Percentiles rank a stretch among this genome's conserved stretches.
Evolutionary conservation across 2,888 invertebrate genomes (phyloP).

Genomic region (Lobophora halterata): DNA sequence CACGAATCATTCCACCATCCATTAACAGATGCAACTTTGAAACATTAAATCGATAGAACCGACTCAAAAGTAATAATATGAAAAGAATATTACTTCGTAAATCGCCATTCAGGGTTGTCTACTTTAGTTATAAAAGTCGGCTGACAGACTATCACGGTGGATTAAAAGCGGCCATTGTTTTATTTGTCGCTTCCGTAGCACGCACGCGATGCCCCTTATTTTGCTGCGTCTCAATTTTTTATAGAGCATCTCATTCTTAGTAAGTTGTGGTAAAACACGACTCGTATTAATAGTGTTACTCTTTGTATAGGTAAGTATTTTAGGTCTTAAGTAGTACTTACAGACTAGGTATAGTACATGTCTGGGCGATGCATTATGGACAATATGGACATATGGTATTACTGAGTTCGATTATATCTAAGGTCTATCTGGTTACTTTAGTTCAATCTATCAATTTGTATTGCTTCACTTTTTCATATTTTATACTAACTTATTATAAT

Average conservation of each 20-base stretch:
- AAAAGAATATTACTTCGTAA: slow-evolving; percentile 13
- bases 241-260: not conserved
- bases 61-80: not conserved
- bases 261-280: not conserved
- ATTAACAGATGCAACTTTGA: no score
- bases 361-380: no score
- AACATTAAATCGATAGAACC: not conserved
- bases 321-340: not conserved
- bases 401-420: no score
- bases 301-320: not conserved
- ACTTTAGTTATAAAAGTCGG: slow-evolving; percentile 40
- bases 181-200: slow-evolving; percentile 45
- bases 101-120: slow-evolving; percentile 39
- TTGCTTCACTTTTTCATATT: no score
- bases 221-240: not conserved
- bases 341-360: no score
- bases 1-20: no score
- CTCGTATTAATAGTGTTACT: no score
- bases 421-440: no score
- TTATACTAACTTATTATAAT: no score
- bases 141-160: slow-evolving; percentile 37
- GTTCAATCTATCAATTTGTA: no score
- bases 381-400: no score
- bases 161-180: slow-evolving; percentile 49
- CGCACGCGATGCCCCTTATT: slow-evolving; percentile 45